Evolutionary conservation across 30 jellyfish, hydroid and myxozoan species (phyloP), one percentile per base, ranked within the genome.

Genomic region (Aurelia aurita): DNA sequence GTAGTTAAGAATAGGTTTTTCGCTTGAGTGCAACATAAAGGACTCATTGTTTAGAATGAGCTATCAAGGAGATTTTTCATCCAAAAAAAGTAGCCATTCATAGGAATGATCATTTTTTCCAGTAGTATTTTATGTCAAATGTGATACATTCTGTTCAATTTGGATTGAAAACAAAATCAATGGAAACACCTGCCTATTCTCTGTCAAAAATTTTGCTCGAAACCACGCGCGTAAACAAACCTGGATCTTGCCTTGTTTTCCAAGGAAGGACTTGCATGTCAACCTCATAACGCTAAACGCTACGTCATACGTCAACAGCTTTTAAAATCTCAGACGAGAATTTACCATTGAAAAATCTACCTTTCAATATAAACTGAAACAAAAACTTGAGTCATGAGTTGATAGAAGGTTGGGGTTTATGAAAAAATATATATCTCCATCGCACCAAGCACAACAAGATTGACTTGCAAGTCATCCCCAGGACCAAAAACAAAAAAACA

Each of bases 401-500:
- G 72, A 60, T 15, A 60, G 27, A 0, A 32, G 29, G 72, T 18
- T 58, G 51, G 51, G 51, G 51, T 5, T 0, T 7, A 3, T 39
- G 15, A 15, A 2, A 5, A 5, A 5, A 5, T 31, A 31, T 62
- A 3, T 62, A 4, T 39, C 51, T 22, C 21, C 3, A 12, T 23
- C 74, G 21, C 21, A 43, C 39, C 74, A 23, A 62, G 74, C 29
- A 62, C 39, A 62, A 5, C 44, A 22, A 21, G 21, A 62, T 62
- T 62, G 74, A 8, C 74, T n/a, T 62, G 74, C 74, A 62, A 62
- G 54, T 62, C 53, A 25, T 62, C 74, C 54, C 27, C 39, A 62
- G 74, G 74, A 23, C 74, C 51, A 62, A 25, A 62, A 22, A n/a
- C 67, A 1, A 18, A 58, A 58, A 58, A 58, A 23, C 1, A 0